Conservation (phyloP, 2,113 vertebrate genomes). For the Ochotona princeps region DNA sequence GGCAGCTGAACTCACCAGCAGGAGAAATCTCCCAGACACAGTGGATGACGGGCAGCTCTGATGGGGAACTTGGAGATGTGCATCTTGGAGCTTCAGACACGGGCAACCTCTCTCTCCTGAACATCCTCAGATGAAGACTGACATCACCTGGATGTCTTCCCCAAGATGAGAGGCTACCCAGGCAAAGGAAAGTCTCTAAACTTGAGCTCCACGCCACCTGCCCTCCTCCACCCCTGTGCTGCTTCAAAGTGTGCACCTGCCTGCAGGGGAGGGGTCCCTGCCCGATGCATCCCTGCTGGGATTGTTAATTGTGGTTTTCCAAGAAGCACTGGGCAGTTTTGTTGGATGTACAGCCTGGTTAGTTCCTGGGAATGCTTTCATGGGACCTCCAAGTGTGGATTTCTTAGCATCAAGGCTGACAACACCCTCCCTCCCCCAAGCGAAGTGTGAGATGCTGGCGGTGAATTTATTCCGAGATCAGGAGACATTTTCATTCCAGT, state of each 20-base stretch:
- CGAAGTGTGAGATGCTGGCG: background rate
- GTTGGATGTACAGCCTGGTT: background rate
- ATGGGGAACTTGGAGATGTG: background rate
- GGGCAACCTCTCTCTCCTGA: constrained; percentile 3
- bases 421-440: background rate
- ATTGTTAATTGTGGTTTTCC: constrained; percentile 36
- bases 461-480: constrained; percentile 24
- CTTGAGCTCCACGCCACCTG: background rate
- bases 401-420: background rate
- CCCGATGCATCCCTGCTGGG: background rate
- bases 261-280: constrained; percentile 15
- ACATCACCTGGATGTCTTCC: background rate
- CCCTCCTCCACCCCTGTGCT: background rate
- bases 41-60: constrained; percentile 69
- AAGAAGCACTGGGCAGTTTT: constrained; percentile 12
- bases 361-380: background rate
- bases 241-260: constrained; percentile 64
- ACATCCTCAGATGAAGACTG: background rate
- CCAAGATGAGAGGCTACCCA: constrained; percentile 46
- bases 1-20: constrained; percentile 43
- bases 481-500: constrained; percentile 21
- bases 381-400: background rate
- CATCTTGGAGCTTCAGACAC: background rate
- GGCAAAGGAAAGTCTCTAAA: constrained; percentile 39
- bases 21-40: constrained; percentile 44